These are phyloP conservation scores for Delia radicum DNA, from an alignment of 1,140 invertebrate genomes.

Conservation along the genomic window DNA sequence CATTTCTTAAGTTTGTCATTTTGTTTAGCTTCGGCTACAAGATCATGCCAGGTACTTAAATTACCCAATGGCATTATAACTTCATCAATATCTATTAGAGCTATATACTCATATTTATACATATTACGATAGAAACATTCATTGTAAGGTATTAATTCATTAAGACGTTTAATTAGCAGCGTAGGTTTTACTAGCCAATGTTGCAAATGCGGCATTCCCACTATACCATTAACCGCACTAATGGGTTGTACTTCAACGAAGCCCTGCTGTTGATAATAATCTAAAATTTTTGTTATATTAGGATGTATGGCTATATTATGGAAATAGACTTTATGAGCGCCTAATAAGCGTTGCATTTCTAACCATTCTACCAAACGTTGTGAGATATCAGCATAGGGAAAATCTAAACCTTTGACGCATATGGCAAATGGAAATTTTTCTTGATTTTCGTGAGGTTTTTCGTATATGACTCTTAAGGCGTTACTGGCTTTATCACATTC, in stretches of 20 bases:
- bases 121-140: constrained; percentile 98
- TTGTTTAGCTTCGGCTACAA: constrained; percentile 74
- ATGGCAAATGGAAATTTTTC: constrained; percentile 85
- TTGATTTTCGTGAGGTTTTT: constrained; percentile 64
- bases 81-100: constrained; percentile 89
- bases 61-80: constrained; percentile 88
- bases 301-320: constrained; percentile 89
- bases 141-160: constrained; percentile 95
- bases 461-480: constrained; percentile 83
- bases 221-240: constrained; percentile 86
- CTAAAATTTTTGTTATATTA: constrained; percentile 85
- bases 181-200: constrained; percentile 87
- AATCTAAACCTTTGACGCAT: no score
- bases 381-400: constrained; percentile 91
- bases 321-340: constrained; percentile 90
- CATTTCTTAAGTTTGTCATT: constrained; percentile 67
- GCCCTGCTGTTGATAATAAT: constrained; percentile 75
- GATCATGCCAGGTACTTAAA: constrained; percentile 69
- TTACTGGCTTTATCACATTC: constrained; percentile 82
- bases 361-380: constrained; percentile 93
- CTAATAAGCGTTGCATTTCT: constrained; percentile 80
- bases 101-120: constrained; percentile 89
- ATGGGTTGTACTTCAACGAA: constrained; percentile 82
- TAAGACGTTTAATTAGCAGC: constrained; percentile 87
- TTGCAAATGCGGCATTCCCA: constrained; percentile 83